phyloP scores from a whole-genome alignment of 2,113 vertebrate genomes.

The Pomatostomus ruficeps region DNA sequence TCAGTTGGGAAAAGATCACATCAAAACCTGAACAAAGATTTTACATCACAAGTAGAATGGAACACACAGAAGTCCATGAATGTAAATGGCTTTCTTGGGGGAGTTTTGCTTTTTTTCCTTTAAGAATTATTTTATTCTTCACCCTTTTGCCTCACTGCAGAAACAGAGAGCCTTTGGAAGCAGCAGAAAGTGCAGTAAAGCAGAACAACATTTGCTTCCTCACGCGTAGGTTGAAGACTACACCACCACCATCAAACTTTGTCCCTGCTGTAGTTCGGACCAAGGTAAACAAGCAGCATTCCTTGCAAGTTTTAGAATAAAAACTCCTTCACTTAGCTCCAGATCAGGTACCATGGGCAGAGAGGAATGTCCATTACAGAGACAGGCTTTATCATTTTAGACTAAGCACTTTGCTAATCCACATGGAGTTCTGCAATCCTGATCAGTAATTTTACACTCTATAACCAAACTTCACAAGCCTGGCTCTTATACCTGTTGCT shows the following conservation, averaged over 20 bases:
- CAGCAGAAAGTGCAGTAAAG: background rate
- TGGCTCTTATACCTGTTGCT: background rate
- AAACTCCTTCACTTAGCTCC: background rate
- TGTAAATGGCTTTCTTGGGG: background rate
- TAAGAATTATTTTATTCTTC: background rate
- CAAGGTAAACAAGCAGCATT: constrained; percentile 16
- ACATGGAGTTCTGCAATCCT: background rate
- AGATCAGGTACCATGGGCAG: background rate
- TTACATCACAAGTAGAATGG: background rate
- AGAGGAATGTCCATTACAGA: background rate
- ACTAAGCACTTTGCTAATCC: background rate
- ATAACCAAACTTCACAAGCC: background rate
- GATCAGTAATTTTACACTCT: background rate
- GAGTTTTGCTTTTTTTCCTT: background rate
- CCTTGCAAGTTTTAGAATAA: background rate
- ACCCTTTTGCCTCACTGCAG: background rate
- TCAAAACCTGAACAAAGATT: background rate
- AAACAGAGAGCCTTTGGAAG: background rate
- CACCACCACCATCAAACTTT: background rate
- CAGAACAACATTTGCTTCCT: background rate
- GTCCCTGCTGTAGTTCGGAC: background rate
- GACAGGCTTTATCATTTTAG: background rate
- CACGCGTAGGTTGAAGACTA: background rate
- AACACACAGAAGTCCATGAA: background rate
- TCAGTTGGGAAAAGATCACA: background rate